These are phyloP conservation scores for Danaus melanippus DNA, from an alignment of 1,140 invertebrate genomes.

Conservation along the genomic window DNA sequence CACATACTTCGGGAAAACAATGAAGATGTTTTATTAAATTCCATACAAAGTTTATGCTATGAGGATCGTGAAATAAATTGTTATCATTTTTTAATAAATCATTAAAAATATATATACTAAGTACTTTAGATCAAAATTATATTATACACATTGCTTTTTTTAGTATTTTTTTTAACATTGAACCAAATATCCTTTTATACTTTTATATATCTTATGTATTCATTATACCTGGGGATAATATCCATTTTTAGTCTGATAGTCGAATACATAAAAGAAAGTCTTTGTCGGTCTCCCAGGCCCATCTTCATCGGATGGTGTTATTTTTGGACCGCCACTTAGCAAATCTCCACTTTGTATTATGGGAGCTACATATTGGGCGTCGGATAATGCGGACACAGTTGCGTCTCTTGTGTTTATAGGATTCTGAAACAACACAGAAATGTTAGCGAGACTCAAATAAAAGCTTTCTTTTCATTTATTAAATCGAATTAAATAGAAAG, in stretches of 20 bases:
- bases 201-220: neutral
- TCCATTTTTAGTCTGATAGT: constrained; percentile 93
- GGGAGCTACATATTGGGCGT: constrained; percentile 91
- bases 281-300: constrained; percentile 71
- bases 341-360: constrained; percentile 87
- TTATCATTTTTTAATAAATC: neutral
- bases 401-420: constrained; percentile 93
- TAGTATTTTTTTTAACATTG: too few species aligned
- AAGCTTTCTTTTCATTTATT: too few species aligned
- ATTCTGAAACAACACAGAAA: constrained; percentile 73
- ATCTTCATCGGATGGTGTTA: constrained; percentile 64
- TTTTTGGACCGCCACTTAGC: constrained; percentile 75
- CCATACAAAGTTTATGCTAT: neutral
- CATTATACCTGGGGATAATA: constrained; percentile 84
- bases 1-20: constrained; percentile 6
- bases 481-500: too few species aligned
- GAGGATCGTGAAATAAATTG: neutral
- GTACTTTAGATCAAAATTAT: too few species aligned
- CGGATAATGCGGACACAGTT: constrained; percentile 92
- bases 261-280: constrained; percentile 93
- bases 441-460: too few species aligned
- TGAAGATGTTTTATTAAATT: constrained; percentile 1
- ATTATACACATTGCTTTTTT: too few species aligned
- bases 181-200: too few species aligned
- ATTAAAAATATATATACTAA: neutral